These are phyloP conservation scores for Atethmia centrago DNA, from an alignment of 2,888 invertebrate genomes.

Conservation along the genomic window DNA sequence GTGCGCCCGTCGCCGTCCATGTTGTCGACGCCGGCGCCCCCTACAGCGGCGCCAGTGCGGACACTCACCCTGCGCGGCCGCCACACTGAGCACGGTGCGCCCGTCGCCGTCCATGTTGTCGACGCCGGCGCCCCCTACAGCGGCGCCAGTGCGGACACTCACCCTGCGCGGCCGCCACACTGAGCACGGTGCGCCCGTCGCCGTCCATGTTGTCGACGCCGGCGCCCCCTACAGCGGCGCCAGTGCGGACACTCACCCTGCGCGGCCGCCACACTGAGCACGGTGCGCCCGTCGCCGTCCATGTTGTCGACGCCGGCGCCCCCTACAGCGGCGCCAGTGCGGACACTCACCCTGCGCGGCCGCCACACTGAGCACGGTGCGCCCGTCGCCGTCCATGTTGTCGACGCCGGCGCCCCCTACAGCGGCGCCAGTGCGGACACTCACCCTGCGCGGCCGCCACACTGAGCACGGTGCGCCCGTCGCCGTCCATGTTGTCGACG, in stretches of 20 bases:
- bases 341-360: constrained; percentile 93
- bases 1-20: constrained; percentile 98
- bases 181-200: constrained; percentile 97
- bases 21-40: constrained; percentile 98
- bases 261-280: constrained; percentile 95
- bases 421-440: no score
- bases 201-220: constrained; percentile 98
- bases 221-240: no score
- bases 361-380: constrained; percentile 96
- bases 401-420: constrained; percentile 99
- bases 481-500: constrained; percentile 98
- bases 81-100: constrained; percentile 96
- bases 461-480: constrained; percentile 97
- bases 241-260: constrained; percentile 89
- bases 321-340: no score
- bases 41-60: no score
- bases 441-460: constrained; percentile 95
- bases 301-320: constrained; percentile 98
- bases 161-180: constrained; percentile 96
- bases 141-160: no score
- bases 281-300: constrained; percentile 98
- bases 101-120: constrained; percentile 98
- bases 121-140: constrained; percentile 99
- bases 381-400: constrained; percentile 97
- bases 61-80: constrained; percentile 93